These are phyloP conservation scores for Taphrorychus bicolor DNA, from an alignment of 2,888 invertebrate genomes.

Conservation along the genomic window DNA sequence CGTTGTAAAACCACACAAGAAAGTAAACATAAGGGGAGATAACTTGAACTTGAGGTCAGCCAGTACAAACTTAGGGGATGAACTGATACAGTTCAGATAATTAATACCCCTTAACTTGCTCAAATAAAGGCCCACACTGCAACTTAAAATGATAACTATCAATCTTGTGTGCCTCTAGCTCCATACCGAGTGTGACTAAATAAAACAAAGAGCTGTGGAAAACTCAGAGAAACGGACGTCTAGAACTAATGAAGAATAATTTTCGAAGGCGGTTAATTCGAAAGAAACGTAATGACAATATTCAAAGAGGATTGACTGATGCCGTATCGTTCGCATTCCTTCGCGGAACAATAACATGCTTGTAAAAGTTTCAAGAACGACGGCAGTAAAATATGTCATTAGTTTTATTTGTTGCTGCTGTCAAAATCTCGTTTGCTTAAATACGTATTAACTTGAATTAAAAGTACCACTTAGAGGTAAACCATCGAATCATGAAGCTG, in stretches of 20 bases:
- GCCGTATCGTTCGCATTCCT: conserved; percentile 3
- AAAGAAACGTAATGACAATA: conserved; percentile 11
- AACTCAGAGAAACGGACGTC: conserved; percentile 4
- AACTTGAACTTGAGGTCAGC: not conserved
- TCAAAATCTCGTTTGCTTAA: conserved; percentile 1
- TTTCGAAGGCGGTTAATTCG: conserved; percentile 5
- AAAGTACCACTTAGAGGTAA: too few species aligned
- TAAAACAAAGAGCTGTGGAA: not conserved
- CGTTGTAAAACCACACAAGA: not conserved
- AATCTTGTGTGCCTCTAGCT: not conserved
- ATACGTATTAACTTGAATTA: too few species aligned
- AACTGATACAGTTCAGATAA: not conserved
- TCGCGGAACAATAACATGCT: conserved; percentile 12
- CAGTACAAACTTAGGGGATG: not conserved
- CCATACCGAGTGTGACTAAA: not conserved
- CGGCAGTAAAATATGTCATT: conserved; percentile 13
- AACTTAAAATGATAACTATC: not conserved
- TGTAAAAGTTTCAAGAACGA: conserved; percentile 15
- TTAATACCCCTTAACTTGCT: not conserved
- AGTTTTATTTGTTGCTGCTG: conserved; percentile 15
- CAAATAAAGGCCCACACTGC: not conserved
- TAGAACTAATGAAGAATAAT: conserved; percentile 1
- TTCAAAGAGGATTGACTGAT: conserved; percentile 8
- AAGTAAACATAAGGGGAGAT: conserved; percentile 8
- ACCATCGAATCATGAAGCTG: not conserved